Conservation (phyloP, 2,113 vertebrate species). For the Oplegnathus fasciatus region DNA sequence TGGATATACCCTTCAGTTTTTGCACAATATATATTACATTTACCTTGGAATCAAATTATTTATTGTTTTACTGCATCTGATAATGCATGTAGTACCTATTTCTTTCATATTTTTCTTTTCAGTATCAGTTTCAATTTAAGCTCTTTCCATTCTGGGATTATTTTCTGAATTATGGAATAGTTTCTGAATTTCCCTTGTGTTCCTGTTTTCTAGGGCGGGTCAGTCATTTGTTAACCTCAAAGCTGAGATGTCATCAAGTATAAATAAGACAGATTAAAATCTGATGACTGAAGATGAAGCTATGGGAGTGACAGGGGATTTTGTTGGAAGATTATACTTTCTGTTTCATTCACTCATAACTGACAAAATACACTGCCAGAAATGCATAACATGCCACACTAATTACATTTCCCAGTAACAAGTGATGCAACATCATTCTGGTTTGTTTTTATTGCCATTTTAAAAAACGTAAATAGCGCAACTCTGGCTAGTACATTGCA, state of each 20-base stretch:
- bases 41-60: neutral
- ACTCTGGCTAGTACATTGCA: neutral
- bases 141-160: neutral
- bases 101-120: neutral
- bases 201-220: neutral
- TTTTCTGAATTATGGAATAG: neutral
- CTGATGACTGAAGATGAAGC: constrained; percentile 50
- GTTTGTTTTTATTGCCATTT: neutral
- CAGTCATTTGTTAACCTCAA: constrained; percentile 18
- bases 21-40: neutral
- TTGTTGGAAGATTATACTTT: constrained; percentile 24
- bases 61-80: neutral
- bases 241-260: constrained; percentile 50
- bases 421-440: neutral
- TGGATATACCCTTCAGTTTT: neutral
- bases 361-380: neutral
- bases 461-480: neutral
- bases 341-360: constrained; percentile 17
- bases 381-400: constrained; percentile 1
- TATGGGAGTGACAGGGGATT: constrained; percentile 7
- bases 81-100: neutral
- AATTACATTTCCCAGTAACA: neutral
- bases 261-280: constrained; percentile 48
- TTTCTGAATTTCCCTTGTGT: constrained; percentile 10
- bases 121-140: neutral